Percentiles rank a stretch among this genome's conserved stretches.
These are phyloP conservation scores for Cololabis saira DNA, from an alignment of 2,113 vertebrate genomes.

Conservation along the genomic window DNA sequence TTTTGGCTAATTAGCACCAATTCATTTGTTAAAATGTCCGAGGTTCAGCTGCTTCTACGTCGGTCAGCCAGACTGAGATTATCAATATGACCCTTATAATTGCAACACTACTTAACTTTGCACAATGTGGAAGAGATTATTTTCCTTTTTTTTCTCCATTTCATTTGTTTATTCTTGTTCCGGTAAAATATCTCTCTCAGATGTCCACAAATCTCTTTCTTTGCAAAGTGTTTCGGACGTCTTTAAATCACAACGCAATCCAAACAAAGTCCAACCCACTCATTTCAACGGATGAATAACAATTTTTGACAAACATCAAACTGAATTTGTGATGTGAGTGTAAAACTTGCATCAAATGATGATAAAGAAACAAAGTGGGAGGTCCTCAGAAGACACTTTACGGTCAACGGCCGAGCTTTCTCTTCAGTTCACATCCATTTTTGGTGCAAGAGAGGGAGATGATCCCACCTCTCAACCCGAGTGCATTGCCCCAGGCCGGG, in stretches of 20 bases:
- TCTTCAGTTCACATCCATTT: constrained; percentile 19
- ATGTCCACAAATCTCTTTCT: neutral
- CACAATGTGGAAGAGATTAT: neutral
- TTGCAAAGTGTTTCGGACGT: neutral
- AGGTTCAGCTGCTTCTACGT: neutral
- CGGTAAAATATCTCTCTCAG: neutral
- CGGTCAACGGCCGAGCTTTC: too few relatives aligned
- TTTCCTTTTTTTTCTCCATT: neutral
- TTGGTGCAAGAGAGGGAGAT: constrained; percentile 16
- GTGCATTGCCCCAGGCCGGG: neutral
- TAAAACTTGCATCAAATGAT: too few relatives aligned
- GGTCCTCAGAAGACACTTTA: too few relatives aligned
- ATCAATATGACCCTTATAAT: too few relatives aligned
- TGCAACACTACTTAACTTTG: neutral
- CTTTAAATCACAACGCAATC: neutral
- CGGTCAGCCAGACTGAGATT: too few relatives aligned
- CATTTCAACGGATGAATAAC: neutral
- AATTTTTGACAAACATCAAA: neutral
- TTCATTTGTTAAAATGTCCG: neutral
- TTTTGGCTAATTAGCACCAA: neutral
- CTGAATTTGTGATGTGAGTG: neutral
- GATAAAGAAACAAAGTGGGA: too few relatives aligned
- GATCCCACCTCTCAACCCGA: constrained; percentile 20
- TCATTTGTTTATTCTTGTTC: neutral
- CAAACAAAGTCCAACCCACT: neutral